Percentiles rank a stretch among this genome's conserved stretches.
Evolutionary conservation across 2,888 invertebrate species (phyloP).

Genomic region (Hipparchia semele): DNA sequence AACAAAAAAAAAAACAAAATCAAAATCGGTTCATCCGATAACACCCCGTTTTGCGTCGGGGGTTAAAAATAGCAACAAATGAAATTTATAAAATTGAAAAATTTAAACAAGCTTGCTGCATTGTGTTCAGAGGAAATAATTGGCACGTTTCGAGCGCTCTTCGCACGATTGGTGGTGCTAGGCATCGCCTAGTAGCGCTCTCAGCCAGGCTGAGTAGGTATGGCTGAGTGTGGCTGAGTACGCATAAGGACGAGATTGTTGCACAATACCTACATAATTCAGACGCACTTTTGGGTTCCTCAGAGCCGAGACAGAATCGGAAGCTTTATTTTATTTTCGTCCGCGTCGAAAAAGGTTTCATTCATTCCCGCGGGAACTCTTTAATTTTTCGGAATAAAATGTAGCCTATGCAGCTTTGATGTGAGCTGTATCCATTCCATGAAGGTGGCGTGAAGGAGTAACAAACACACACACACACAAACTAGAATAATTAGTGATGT

Average conservation of each 20-base stretch:
- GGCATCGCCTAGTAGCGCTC: constrained; percentile 12
- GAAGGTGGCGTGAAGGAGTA: too few species aligned
- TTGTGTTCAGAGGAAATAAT: constrained; percentile 11
- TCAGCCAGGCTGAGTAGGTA: neutral
- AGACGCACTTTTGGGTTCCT: neutral
- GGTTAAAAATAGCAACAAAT: neutral
- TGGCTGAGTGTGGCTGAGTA: constrained; percentile 10
- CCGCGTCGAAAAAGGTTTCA: too few species aligned
- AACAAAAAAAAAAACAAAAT: too few species aligned
- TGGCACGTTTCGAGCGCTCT: constrained; percentile 15
- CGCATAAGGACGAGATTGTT: constrained; percentile 4
- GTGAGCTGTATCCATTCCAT: too few species aligned
- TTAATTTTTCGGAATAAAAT: too few species aligned
- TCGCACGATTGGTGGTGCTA: constrained; percentile 5
- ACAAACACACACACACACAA: too few species aligned
- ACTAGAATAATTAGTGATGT: too few species aligned
- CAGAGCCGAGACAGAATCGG: neutral
- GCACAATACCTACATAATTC: constrained; percentile 13
- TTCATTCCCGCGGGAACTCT: too few species aligned
- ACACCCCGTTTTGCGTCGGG: too few species aligned
- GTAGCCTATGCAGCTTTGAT: too few species aligned
- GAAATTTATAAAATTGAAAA: neutral
- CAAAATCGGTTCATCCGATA: too few species aligned
- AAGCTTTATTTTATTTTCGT: neutral
- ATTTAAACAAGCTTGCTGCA: neutral